phyloP scores from a whole-genome alignment of 2,797 vertebrate genomes.

The Sebastes dallii region DNA sequence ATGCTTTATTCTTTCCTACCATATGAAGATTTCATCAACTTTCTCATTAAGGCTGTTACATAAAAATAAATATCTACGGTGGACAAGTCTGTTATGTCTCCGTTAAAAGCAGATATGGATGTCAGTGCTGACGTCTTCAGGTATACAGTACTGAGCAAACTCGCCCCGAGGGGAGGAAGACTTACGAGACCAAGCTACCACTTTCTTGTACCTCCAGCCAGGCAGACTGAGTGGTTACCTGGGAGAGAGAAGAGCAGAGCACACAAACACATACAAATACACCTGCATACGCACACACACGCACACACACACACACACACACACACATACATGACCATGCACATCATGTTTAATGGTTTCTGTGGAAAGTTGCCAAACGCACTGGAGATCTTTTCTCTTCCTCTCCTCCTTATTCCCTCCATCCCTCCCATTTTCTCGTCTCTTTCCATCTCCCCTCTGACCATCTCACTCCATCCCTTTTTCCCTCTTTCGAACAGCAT shows the following conservation, averaged over 20 bases:
- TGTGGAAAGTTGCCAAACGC: slow-evolving; percentile 70
- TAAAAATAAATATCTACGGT: slow-evolving; percentile 7
- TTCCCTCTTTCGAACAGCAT: slow-evolving; percentile 18
- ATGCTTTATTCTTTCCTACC: not conserved
- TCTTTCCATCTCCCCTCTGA: slow-evolving; percentile 6
- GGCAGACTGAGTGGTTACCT: slow-evolving; percentile 59
- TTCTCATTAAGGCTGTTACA: slow-evolving; percentile 1
- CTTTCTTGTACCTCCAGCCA: slow-evolving; percentile 40
- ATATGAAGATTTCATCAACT: not conserved
- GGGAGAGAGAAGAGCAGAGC: slow-evolving; percentile 30
- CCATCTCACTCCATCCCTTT: slow-evolving; percentile 12
- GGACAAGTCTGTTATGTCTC: slow-evolving; percentile 9
- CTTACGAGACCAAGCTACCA: slow-evolving; percentile 16
- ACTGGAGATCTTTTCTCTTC: slow-evolving; percentile 34
- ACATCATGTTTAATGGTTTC: slow-evolving; percentile 67
- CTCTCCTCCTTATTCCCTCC: slow-evolving; percentile 21
- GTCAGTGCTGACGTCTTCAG: slow-evolving; percentile 33
- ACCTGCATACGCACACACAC: not conserved
- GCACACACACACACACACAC: slow-evolving; percentile 6
- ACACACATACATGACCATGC: not conserved
- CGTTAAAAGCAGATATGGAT: slow-evolving; percentile 28
- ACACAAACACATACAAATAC: slow-evolving; percentile 25
- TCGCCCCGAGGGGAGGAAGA: slow-evolving; percentile 9
- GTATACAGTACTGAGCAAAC: slow-evolving; percentile 29
- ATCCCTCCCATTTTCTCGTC: slow-evolving; percentile 31